phyloP scores from a whole-genome alignment of 2,113 vertebrate genomes.

The Pachycephala philippinensis region DNA sequence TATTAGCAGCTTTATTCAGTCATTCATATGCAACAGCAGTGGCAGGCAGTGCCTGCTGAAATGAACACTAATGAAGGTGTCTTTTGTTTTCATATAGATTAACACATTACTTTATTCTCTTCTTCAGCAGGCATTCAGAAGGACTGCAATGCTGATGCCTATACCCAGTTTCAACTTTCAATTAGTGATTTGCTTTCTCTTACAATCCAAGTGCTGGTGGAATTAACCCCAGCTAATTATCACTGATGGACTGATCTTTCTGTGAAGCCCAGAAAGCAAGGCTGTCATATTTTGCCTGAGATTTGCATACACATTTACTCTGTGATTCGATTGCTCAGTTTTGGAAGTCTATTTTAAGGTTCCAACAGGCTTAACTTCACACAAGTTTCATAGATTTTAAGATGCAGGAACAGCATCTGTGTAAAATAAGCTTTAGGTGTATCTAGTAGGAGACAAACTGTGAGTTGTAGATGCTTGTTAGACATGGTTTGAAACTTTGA shows the following conservation, averaged over 20 bases:
- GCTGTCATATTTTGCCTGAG: not conserved
- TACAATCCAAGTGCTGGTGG: not conserved
- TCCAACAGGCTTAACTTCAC: not conserved
- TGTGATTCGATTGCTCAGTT: not conserved
- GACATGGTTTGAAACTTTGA: not conserved
- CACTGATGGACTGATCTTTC: not conserved
- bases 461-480: not conserved
- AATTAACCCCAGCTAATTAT: constrained; percentile 7
- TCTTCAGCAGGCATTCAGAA: not conserved
- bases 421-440: not conserved
- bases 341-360: not conserved
- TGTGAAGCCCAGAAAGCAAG: not conserved
- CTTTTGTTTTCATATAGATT: not conserved
- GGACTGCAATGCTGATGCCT: not conserved
- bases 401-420: not conserved
- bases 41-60: not conserved
- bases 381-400: not conserved
- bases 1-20: not conserved
- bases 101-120: not conserved
- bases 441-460: not conserved
- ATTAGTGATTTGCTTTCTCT: not conserved
- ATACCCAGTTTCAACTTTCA: not conserved
- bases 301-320: not conserved
- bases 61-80: not conserved
- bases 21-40: not conserved